These are phyloP conservation scores for Abrostola tripartita DNA, from an alignment of 2,888 invertebrate genomes.

Conservation along the genomic window DNA sequence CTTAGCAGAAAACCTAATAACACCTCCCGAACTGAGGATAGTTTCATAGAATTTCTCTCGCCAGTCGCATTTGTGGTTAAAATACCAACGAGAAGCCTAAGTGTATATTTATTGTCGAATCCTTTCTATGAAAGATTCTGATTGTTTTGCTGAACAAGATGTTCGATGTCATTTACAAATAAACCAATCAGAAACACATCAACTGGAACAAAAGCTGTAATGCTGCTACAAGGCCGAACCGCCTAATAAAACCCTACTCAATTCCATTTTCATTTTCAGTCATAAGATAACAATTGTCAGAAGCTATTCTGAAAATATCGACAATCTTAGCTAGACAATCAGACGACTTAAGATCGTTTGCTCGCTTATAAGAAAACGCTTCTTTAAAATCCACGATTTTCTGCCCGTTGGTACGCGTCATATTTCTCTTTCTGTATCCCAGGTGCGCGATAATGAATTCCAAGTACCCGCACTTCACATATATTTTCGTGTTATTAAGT, in stretches of 20 bases:
- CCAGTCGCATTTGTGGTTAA: too few relatives aligned
- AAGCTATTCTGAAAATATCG: constrained; percentile 11
- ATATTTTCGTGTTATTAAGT: constrained; percentile 38
- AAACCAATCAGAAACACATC: constrained; percentile 13
- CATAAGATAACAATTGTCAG: constrained; percentile 6
- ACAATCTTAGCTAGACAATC: constrained; percentile 11
- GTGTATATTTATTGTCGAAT: not conserved
- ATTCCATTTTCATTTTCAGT: constrained; percentile 18
- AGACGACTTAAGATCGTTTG: constrained; percentile 6
- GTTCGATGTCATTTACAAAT: not conserved
- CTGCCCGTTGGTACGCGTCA: constrained; percentile 8
- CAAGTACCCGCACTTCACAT: constrained; percentile 25
- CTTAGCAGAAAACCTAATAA: too few relatives aligned
- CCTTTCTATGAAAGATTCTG: not conserved
- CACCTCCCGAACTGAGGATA: too few relatives aligned
- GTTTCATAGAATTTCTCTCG: too few relatives aligned
- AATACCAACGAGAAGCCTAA: too few relatives aligned
- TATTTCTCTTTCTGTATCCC: constrained; percentile 17
- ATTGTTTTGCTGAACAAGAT: not conserved
- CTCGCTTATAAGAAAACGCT: constrained; percentile 12
- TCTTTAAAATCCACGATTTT: constrained; percentile 15
- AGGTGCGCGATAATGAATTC: constrained; percentile 35
- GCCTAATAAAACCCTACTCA: constrained; percentile 12
- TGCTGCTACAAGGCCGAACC: constrained; percentile 16
- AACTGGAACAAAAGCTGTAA: constrained; percentile 2